Percentiles rank a stretch among this genome's conserved stretches.
These are phyloP conservation scores for Aurelia aurita DNA, from an alignment of 30 jellyfish, hydroid and myxozoan genomes.

Conservation along the genomic window DNA sequence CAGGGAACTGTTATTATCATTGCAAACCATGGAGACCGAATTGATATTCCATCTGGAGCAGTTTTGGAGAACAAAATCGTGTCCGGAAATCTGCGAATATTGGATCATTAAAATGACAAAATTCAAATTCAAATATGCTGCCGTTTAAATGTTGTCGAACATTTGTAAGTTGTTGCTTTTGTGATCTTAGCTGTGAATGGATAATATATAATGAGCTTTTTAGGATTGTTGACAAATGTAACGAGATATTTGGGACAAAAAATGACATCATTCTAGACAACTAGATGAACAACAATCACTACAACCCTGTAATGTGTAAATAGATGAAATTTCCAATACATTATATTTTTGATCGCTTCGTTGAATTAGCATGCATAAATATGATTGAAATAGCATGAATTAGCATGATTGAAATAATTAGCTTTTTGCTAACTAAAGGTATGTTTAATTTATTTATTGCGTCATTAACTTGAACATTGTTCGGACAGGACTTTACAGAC, in stretches of 20 bases:
- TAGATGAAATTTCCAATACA: not conserved
- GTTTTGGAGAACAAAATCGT: slow-evolving; percentile 95
- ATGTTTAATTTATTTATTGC: no score
- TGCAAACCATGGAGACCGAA: slow-evolving; percentile 97
- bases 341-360: not conserved
- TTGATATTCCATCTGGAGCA: slow-evolving; percentile 97
- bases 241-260: not conserved
- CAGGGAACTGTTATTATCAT: slow-evolving; percentile 98
- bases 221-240: not conserved
- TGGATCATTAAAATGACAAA: slow-evolving; percentile 72
- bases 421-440: no score
- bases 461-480: no score
- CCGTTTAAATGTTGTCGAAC: no score
- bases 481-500: no score
- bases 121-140: no score
- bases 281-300: no score
- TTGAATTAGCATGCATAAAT: not conserved
- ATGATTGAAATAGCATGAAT: not conserved
- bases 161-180: not conserved
- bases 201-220: not conserved
- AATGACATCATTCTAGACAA: no score
- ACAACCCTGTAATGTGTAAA: not conserved
- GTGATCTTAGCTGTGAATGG: not conserved
- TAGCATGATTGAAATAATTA: not conserved
- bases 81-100: slow-evolving; percentile 90